A percentile compares a stretch with the other conserved stretches of the same genome.
Conservation (phyloP, 2,797 vertebrate species). For the Silurus lanzhouensis region DNA sequence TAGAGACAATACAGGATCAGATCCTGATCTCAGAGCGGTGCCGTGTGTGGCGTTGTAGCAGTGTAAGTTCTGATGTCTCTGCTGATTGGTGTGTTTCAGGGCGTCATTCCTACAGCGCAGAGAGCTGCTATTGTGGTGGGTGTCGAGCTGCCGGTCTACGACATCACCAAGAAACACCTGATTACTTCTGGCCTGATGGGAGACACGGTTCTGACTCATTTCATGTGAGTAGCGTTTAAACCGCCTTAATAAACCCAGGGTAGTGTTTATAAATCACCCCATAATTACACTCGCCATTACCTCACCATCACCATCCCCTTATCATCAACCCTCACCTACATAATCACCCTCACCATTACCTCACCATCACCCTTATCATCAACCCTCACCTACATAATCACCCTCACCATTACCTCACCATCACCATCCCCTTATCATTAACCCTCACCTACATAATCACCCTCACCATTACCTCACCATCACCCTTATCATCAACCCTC, state of each 20-base stretch:
- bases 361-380: too few relatives aligned
- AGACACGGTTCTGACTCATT: slow-evolving; percentile 91
- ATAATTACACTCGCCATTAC: too few relatives aligned
- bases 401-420: too few relatives aligned
- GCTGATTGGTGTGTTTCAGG: slow-evolving; percentile 68
- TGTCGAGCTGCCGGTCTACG: slow-evolving; percentile 93
- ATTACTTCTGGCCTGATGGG: slow-evolving; percentile 89
- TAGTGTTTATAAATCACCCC: neutral
- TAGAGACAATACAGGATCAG: neutral
- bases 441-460: too few relatives aligned
- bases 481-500: too few relatives aligned
- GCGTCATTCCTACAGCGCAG: slow-evolving; percentile 94
- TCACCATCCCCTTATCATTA: too few relatives aligned
- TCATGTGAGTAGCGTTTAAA: slow-evolving; percentile 77
- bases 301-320: too few relatives aligned
- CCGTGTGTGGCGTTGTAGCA: neutral
- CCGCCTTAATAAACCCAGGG: too few relatives aligned
- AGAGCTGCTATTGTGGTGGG: slow-evolving; percentile 93
- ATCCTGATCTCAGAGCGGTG: neutral
- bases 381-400: too few relatives aligned
- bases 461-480: too few relatives aligned
- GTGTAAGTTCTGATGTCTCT: neutral
- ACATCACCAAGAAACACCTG: slow-evolving; percentile 96
- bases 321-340: too few relatives aligned
- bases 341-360: too few relatives aligned